Conservation (phyloP, 2,797 vertebrate species). For the Sebastes hubbsi region DNA sequence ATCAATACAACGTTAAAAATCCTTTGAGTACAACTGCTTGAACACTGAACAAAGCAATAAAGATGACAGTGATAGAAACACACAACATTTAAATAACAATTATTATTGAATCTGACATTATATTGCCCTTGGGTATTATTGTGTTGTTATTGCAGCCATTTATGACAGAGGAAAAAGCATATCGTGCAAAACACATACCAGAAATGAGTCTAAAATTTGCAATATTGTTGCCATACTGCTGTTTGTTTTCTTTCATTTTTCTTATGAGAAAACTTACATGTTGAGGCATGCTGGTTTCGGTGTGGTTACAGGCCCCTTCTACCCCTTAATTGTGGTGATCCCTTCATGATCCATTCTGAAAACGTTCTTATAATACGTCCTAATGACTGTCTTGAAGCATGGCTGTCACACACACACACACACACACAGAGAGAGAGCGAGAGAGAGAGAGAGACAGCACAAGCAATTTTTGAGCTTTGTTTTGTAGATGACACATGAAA, state of each 20-base stretch:
- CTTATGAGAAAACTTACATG: not conserved
- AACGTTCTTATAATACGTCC: not conserved
- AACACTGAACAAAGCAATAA: not conserved
- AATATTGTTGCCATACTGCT: not conserved
- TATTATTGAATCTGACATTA: not conserved
- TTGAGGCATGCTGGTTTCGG: not conserved
- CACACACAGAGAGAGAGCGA: not conserved
- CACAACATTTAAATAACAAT: not conserved
- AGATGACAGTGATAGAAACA: not conserved
- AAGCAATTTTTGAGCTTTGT: slow-evolving; percentile 2
- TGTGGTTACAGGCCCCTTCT: not conserved
- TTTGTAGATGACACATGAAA: slow-evolving; percentile 21
- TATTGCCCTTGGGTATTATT: not conserved
- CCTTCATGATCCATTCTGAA: not conserved
- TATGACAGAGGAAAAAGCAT: not conserved
- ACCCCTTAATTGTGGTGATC: not conserved
- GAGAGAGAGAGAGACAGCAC: not conserved
- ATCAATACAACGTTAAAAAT: not conserved
- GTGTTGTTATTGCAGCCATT: not conserved
- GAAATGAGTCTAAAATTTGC: not conserved
- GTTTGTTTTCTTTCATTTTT: not conserved
- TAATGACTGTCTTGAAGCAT: slow-evolving; percentile 9
- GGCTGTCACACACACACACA: not conserved
- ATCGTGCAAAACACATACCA: not conserved
- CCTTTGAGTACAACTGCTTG: not conserved